phyloP scores from a whole-genome alignment of 2,888 invertebrate species.

The Oscheius sp. region DNA sequence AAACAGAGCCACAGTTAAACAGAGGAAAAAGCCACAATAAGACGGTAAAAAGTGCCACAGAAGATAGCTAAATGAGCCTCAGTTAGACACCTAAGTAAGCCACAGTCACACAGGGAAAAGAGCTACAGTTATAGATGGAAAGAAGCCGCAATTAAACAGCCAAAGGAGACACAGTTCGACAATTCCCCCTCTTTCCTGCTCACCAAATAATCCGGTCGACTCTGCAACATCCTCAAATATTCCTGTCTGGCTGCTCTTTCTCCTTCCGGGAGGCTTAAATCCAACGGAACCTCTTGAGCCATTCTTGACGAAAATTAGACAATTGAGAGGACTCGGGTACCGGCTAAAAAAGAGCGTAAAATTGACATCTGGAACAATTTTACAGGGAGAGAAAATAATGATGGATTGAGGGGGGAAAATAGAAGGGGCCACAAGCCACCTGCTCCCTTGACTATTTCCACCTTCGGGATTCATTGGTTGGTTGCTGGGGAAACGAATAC shows the following conservation, averaged over 20 bases:
- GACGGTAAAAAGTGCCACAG: no score
- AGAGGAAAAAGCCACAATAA: no score
- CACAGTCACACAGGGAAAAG: no score
- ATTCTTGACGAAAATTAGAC: not conserved
- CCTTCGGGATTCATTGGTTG: not conserved
- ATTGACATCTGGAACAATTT: not conserved
- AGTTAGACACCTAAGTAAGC: no score
- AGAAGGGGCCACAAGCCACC: not conserved
- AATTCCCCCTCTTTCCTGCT: no score
- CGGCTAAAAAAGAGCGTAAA: constrained; percentile 3
- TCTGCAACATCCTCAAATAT: not conserved
- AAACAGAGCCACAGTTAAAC: no score
- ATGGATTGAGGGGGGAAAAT: not conserved
- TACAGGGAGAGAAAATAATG: not conserved
- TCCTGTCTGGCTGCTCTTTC: constrained; percentile 8
- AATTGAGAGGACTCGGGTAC: not conserved
- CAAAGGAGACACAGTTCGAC: no score
- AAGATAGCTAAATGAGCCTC: no score
- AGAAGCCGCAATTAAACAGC: no score
- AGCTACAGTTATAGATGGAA: no score
- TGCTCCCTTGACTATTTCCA: no score
- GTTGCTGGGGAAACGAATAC: not conserved
- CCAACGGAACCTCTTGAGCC: constrained; percentile 7
- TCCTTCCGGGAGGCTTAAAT: constrained; percentile 2
- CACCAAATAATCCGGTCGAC: constrained; percentile 13